These are phyloP conservation scores for Amorpha juglandis DNA, from an alignment of 2,888 invertebrate genomes.

Conservation along the genomic window DNA sequence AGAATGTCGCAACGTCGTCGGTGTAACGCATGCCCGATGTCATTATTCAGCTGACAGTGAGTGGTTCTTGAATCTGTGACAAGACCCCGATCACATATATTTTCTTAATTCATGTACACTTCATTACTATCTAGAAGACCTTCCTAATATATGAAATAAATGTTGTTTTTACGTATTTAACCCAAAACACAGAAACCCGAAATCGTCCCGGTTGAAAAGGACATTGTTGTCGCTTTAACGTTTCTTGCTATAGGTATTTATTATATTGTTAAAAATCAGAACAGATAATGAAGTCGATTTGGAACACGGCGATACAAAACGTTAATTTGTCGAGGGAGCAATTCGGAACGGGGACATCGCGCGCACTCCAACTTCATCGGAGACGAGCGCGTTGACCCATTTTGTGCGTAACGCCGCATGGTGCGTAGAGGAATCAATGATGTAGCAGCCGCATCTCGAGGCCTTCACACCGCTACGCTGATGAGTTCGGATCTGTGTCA, in stretches of 20 bases:
- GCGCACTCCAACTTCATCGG: slow-evolving; percentile 62
- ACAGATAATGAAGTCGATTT: slow-evolving; percentile 49
- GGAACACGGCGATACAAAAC: slow-evolving; percentile 57
- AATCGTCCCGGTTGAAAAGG: neutral
- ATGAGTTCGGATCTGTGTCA: slow-evolving; percentile 82
- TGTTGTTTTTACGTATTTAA: neutral
- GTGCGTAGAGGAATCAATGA: slow-evolving; percentile 78
- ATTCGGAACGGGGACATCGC: slow-evolving; percentile 75
- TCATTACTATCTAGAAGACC: slow-evolving; percentile 38
- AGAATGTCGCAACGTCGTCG: slow-evolving; percentile 51
- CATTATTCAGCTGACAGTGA: slow-evolving; percentile 71
- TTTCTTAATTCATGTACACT: slow-evolving; percentile 56
- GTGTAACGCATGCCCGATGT: slow-evolving; percentile 56
- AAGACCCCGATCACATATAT: slow-evolving; percentile 66
- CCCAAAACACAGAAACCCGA: slow-evolving; percentile 8
- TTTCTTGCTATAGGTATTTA: slow-evolving; percentile 15
- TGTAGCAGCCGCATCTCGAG: slow-evolving; percentile 77
- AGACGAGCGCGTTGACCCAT: slow-evolving; percentile 75
- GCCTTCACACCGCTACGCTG: slow-evolving; percentile 72
- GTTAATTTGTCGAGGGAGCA: slow-evolving; percentile 75
- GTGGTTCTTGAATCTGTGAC: slow-evolving; percentile 69
- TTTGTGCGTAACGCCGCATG: slow-evolving; percentile 72
- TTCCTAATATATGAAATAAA: slow-evolving; percentile 33
- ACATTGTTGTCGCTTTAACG: slow-evolving; percentile 2
- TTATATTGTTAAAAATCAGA: slow-evolving; percentile 28